Evolutionary conservation across 2,888 invertebrate species (phyloP), one percentile per base, ranked within the genome.

Genomic region (Phaedon cochleariae): DNA sequence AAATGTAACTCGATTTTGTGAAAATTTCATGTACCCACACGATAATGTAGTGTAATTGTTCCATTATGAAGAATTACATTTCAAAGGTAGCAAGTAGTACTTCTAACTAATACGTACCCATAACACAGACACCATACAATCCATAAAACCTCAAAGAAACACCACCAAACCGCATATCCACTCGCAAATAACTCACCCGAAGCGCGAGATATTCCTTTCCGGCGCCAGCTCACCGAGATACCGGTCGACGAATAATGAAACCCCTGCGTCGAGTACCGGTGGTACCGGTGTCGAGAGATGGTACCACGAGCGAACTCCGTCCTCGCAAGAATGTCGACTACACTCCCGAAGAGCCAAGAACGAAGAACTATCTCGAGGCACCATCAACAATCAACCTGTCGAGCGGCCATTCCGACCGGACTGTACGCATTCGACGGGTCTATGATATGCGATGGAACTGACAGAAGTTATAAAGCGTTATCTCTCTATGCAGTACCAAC

Each of bases 301-400:
- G 74, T 72, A 73, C 65, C 63, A 66, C 60, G 61, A 64, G 21
- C 49, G 55, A 31, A 29, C n/a, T 49, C 49, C 49, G 54, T 45
- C 54, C 66, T 65, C 59, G 54, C 63, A 77, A 78, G 78, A 78
- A 78, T 78, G 78, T 74, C 73, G 78, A 77, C 74, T 78, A 78
- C 78, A 78, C 70, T 77, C 77, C 68, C 66, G 62, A 65, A 54
- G 67, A 59, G 46, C 31, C 18, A 41, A 54, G 52, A 53, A 55
- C 37, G 55, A 34, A 10, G 34, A 34, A 9, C 34, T 41, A 55
- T 57, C 55, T 41, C 26, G 45, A 45, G 57, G 31, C 31, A 9
- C 31, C 29, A 57, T 29, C 57, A 57, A n/a, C n/a, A n/a, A 55
- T 55, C 55, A 57, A 57, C 57, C 57, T 57, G 57, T 57, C 57